A percentile compares a stretch with the other conserved stretches of the same genome.
Conservation (phyloP, 2,113 vertebrate genomes). For the Amblyopsis rosae region DNA sequence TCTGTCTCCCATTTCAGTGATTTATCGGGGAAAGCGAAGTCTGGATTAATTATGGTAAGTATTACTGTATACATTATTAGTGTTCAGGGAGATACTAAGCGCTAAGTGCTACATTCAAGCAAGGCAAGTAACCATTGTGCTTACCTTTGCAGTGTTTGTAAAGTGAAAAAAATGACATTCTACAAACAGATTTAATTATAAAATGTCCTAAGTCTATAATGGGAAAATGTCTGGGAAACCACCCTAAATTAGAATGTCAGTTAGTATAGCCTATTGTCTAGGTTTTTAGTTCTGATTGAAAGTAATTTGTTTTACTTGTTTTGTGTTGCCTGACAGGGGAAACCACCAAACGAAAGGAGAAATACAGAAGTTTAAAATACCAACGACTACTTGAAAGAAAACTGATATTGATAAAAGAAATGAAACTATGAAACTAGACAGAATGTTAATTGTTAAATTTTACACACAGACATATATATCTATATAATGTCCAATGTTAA, state of each 20-base stretch:
- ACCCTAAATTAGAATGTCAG: neutral
- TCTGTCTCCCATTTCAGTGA: conserved; percentile 74
- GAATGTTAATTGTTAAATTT: no score
- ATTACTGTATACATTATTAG: neutral
- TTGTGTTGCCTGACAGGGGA: no score
- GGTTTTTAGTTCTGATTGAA: neutral
- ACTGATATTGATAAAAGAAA: no score
- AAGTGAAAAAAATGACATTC: no score
- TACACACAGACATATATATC: no score
- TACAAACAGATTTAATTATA: neutral
- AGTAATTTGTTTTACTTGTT: no score
- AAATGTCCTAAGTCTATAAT: neutral
- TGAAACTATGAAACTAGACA: no score
- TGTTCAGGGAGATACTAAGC: neutral
- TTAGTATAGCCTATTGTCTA: neutral
- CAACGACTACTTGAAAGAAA: no score
- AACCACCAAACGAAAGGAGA: no score
- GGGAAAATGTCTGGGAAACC: neutral
- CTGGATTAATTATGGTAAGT: conserved; percentile 63
- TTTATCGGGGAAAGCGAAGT: conserved; percentile 82
- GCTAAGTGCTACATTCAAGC: neutral
- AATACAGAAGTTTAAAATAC: no score
- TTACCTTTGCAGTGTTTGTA: neutral
- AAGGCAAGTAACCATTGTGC: neutral
- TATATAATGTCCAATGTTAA: no score